These are phyloP conservation scores for Zaprionus lachaisei DNA, from an alignment of 1,140 invertebrate species.

Conservation along the genomic window DNA sequence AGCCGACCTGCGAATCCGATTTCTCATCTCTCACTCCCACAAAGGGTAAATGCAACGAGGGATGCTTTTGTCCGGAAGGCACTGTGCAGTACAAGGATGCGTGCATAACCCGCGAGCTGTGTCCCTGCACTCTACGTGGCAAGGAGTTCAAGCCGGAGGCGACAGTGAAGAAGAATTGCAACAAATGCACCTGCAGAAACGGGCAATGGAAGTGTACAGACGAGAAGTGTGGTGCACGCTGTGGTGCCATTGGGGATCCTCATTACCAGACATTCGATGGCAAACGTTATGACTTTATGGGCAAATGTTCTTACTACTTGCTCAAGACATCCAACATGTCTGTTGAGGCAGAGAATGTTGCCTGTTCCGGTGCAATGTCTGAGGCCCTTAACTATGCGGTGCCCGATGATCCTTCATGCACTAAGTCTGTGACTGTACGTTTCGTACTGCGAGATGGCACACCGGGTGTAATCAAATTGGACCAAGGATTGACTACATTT, in stretches of 20 bases:
- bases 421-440: conserved; percentile 90
- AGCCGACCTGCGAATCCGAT: conserved; percentile 86
- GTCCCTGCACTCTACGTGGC: conserved; percentile 92
- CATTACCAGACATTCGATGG: conserved; percentile 97
- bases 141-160: conserved; percentile 90
- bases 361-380: conserved; percentile 91
- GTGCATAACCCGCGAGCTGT: conserved; percentile 90
- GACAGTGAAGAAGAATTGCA: conserved; percentile 91
- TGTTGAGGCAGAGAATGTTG: conserved; percentile 92
- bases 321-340: conserved; percentile 88
- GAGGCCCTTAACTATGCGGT: conserved; percentile 88
- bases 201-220: conserved; percentile 92
- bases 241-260: conserved; percentile 93
- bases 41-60: conserved; percentile 89
- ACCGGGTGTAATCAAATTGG: conserved; percentile 87
- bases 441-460: conserved; percentile 84
- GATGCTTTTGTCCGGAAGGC: conserved; percentile 93
- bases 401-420: conserved; percentile 90
- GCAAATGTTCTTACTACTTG: conserved; percentile 93
- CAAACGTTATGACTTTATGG: conserved; percentile 93
- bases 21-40: conserved; percentile 59
- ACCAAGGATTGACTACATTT: conserved; percentile 89
- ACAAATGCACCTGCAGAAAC: conserved; percentile 87
- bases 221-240: conserved; percentile 89
- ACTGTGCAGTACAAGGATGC: conserved; percentile 89